A percentile compares a stretch with the other conserved stretches of the same genome.
Evolutionary conservation across 2,797 vertebrate species (phyloP).

Genomic region (Graptemys geographica): DNA sequence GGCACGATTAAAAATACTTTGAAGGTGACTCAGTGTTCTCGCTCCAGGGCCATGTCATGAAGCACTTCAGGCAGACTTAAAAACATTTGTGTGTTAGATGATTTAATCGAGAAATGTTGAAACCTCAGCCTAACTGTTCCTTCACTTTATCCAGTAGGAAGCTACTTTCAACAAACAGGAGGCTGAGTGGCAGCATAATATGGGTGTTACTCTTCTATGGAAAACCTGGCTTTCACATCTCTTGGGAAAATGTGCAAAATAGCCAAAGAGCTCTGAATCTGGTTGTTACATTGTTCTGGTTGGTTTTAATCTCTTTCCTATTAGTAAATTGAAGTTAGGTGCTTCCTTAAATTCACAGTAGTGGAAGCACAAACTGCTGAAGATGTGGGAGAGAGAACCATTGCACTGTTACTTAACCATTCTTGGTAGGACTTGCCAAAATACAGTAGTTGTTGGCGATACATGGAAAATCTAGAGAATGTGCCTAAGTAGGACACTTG

Average conservation of each 20-base stretch:
- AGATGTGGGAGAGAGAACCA: neutral
- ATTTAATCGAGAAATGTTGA: neutral
- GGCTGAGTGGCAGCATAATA: conserved; percentile 14
- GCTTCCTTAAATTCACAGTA: neutral
- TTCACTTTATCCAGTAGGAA: neutral
- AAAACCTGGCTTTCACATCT: conserved; percentile 32
- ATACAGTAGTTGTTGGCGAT: neutral
- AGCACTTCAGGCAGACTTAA: conserved; percentile 4
- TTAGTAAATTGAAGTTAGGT: conserved; percentile 8
- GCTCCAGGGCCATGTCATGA: neutral
- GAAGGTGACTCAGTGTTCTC: neutral
- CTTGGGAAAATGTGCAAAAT: neutral
- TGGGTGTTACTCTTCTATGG: conserved; percentile 25
- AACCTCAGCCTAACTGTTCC: neutral
- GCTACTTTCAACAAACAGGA: neutral
- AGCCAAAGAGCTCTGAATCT: conserved; percentile 1
- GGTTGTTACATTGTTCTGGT: neutral
- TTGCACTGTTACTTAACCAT: neutral
- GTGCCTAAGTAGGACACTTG: neutral
- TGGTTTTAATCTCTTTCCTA: conserved; percentile 28
- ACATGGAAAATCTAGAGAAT: neutral
- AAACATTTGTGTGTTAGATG: neutral
- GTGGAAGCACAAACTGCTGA: conserved; percentile 20
- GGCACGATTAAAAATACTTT: neutral
- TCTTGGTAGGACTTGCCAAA: neutral